Base-by-base conservation (phyloP, 92 coral and sea anemone genomes). In the Phenganax marumi region DNA sequence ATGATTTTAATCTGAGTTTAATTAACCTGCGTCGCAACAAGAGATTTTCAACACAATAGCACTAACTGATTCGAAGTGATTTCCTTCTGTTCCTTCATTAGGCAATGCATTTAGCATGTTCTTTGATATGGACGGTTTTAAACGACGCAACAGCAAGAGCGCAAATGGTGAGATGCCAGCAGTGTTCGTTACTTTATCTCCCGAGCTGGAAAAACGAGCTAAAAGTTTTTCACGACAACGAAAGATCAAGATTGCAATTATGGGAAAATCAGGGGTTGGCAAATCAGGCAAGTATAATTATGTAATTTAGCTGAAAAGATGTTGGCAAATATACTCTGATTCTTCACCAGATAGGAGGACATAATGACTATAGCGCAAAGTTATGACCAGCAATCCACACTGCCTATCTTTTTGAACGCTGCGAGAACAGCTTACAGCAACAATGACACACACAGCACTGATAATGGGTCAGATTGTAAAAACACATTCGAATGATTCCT, bases 221-320 rank as follows among this genome's bases (percentile, higher is more conserved):
- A 78, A 65, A 49, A 63, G 52, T 10, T 19, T 66, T 26, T 43
- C 57, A 16, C 68, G 71, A 10, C 72, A 78, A 50, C 83, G 83
- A 26, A 65, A 66, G 39, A 62, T 78, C 58, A 78, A 78, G 52
- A 78, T 78, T 21, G 83, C 83, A 18, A 78, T 78, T 66, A 60
- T 78, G 71, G 83, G 83, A 52, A 78, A 78, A 78, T 46, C 83
- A 18, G 83, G 83, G 52, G 83, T 78, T n/a, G 83, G 83, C 3
- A 78, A 78, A 78, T 78, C 83, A 78, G 83, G 83, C 68, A 78
- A 51, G 65, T 62, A 33, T 33, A 33, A 33, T 33, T 33, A 33
- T 33, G 43, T 33, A 33, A 33, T 33, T 33, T 33, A 33, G 43
- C 43, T 33, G 43, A 33, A 33, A 33, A 62, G 43, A 18, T 7